These are phyloP conservation scores for Drosophila murphyi DNA, from an alignment of 1,140 invertebrate genomes.

Conservation along the genomic window DNA sequence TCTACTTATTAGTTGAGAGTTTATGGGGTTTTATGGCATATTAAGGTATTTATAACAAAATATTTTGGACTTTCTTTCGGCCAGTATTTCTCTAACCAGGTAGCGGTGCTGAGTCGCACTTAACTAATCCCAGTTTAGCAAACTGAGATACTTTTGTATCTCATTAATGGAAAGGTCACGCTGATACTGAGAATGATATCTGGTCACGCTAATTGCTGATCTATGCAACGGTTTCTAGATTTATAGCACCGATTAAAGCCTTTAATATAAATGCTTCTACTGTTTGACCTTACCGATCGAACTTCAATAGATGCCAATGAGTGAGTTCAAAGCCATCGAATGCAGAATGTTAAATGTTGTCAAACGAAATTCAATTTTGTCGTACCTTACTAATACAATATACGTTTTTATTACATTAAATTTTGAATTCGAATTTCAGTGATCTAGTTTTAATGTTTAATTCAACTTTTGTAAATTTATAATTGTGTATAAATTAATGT, in stretches of 20 bases:
- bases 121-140: conserved; percentile 23
- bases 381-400: too few relatives aligned
- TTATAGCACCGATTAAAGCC: conserved; percentile 15
- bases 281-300: conserved; percentile 26
- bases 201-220: conserved; percentile 21
- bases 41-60: conserved; percentile 54
- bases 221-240: conserved; percentile 34
- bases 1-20: conserved; percentile 39
- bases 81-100: conserved; percentile 19
- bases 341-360: conserved; percentile 3
- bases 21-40: conserved; percentile 59
- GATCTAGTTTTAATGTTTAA: too few relatives aligned
- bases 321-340: conserved; percentile 9
- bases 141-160: conserved; percentile 17
- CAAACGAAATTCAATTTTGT: neutral
- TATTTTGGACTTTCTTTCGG: conserved; percentile 64
- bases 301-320: conserved; percentile 25
- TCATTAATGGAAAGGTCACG: conserved; percentile 33
- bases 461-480: too few relatives aligned
- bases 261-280: conserved; percentile 27
- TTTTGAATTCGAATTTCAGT: too few relatives aligned
- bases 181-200: conserved; percentile 25
- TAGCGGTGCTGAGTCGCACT: conserved; percentile 2
- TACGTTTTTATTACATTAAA: too few relatives aligned
- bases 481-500: too few relatives aligned